A percentile compares a stretch with the other conserved stretches of the same genome.
phyloP scores from a whole-genome alignment of 2,888 invertebrate species.

The Drosophila greeni region DNA sequence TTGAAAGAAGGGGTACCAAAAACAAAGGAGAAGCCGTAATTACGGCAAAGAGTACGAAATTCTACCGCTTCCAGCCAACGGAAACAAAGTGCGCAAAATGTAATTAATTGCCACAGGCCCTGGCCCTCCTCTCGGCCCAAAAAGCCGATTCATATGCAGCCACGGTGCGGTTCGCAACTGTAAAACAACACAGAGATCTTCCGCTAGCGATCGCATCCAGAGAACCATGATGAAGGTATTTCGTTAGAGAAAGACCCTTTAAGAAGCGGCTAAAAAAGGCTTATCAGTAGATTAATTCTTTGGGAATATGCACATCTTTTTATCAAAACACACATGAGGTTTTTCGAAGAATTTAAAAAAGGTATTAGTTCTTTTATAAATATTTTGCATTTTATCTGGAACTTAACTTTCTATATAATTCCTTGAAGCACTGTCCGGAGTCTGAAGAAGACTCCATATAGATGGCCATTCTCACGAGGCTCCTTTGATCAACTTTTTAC shows the following conservation, averaged over 20 bases:
- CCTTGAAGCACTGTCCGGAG: slow-evolving; percentile 12
- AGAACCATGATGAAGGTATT: slow-evolving; percentile 16
- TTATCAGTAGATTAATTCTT: background rate
- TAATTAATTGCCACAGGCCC: slow-evolving; percentile 62
- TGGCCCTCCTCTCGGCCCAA: slow-evolving; percentile 10
- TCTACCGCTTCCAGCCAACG: slow-evolving; percentile 53
- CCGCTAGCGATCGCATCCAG: slow-evolving; percentile 16
- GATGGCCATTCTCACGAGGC: slow-evolving; percentile 18
- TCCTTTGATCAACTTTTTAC: slow-evolving; percentile 18
- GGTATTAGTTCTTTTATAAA: background rate
- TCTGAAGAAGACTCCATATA: background rate
- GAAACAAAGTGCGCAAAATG: slow-evolving; percentile 72
- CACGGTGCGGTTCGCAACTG: slow-evolving; percentile 34
- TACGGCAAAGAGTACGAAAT: slow-evolving; percentile 54
- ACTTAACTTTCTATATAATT: background rate
- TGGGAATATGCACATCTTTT: too few species aligned
- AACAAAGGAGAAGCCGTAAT: slow-evolving; percentile 45
- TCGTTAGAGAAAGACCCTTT: background rate
- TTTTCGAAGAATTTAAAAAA: background rate
- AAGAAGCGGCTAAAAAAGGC: background rate
- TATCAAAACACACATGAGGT: too few species aligned
- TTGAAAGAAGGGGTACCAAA: background rate
- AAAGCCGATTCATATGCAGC: slow-evolving; percentile 34
- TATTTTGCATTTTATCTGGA: background rate
- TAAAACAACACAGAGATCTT: slow-evolving; percentile 19